Evolutionary conservation across 1,140 invertebrate genomes (phyloP).

Genomic region (Mercenaria mercenaria): DNA sequence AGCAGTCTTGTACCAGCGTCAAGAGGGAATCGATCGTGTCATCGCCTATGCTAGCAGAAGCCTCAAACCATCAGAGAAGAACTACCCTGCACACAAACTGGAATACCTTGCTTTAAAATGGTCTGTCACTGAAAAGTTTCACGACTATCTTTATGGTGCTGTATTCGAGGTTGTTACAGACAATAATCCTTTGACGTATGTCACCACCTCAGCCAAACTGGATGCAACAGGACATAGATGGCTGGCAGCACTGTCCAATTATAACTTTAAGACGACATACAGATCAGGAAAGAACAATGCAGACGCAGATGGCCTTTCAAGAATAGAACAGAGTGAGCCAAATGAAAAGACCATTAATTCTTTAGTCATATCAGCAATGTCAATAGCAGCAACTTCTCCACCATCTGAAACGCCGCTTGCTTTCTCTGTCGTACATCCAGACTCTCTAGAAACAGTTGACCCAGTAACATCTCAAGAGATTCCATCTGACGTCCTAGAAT

Average conservation of each 20-base stretch:
- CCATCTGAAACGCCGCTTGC: not conserved
- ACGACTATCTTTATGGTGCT: constrained; percentile 64
- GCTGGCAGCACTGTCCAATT: constrained; percentile 53
- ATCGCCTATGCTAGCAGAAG: constrained; percentile 64
- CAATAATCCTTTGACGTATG: not conserved
- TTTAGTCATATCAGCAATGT: not conserved
- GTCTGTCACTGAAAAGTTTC: constrained; percentile 49
- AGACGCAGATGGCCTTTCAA: constrained; percentile 59
- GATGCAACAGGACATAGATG: constrained; percentile 55
- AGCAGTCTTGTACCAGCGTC: constrained; percentile 50
- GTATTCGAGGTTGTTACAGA: not conserved
- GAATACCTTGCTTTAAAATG: constrained; percentile 63
- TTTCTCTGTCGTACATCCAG: not conserved
- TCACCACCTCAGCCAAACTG: not conserved
- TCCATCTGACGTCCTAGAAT: no score
- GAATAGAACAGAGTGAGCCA: not conserved
- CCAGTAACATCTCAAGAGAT: no score
- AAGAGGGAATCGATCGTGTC: constrained; percentile 35
- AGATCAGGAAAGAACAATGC: constrained; percentile 46
- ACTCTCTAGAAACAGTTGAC: not conserved
- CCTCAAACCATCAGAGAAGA: constrained; percentile 62
- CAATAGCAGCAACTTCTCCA: not conserved
- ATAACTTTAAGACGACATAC: constrained; percentile 60
- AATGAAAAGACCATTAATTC: not conserved
- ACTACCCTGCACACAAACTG: constrained; percentile 63